These are phyloP conservation scores for Arctopsyche grandis DNA, from an alignment of 1,140 invertebrate species.

Conservation along the genomic window DNA sequence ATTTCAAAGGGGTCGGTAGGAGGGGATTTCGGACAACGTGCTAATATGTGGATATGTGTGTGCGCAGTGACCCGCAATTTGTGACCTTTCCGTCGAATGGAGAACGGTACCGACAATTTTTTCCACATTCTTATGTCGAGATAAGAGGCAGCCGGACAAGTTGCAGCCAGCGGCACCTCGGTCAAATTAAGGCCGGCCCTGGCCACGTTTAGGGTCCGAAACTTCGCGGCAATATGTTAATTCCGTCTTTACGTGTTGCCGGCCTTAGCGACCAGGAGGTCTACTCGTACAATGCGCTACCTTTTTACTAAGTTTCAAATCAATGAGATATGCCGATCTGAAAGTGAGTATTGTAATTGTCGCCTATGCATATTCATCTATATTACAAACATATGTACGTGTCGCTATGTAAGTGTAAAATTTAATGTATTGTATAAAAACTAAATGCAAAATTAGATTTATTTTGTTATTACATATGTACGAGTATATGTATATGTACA, in stretches of 20 bases:
- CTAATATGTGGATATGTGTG: not conserved
- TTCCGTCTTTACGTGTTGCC: conserved; percentile 48
- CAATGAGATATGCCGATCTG: not conserved
- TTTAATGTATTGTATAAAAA: no score
- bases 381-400: no score
- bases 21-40: not conserved
- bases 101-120: conserved; percentile 25
- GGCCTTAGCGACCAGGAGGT: conserved; percentile 15
- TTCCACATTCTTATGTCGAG: conserved; percentile 27
- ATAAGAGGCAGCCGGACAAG: conserved; percentile 22
- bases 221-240: conserved; percentile 54
- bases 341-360: not conserved
- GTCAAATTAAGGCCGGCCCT: conserved; percentile 31
- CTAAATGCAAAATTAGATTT: no score
- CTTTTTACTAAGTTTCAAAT: not conserved
- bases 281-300: not conserved
- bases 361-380: not conserved
- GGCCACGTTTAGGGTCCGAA: conserved; percentile 44
- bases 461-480: no score
- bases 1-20: not conserved
- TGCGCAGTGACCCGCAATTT: conserved; percentile 12
- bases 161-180: conserved; percentile 13
- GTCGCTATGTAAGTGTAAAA: no score
- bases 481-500: no score
- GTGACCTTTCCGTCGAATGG: conserved; percentile 24